phyloP scores from a whole-genome alignment of 2,113 vertebrate genomes.

The Zootoca vivipara region DNA sequence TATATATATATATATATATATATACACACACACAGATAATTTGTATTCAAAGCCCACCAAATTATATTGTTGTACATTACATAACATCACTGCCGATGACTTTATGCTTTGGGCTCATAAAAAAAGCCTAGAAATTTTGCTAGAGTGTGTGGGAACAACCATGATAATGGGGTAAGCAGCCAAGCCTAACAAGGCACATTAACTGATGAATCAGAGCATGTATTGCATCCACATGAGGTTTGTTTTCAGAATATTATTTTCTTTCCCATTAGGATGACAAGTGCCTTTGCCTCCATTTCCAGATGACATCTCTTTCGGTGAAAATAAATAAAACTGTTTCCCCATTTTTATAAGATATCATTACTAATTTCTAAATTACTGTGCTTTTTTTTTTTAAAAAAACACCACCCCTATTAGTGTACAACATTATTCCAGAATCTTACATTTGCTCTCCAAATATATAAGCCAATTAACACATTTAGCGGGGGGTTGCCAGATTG shows the following conservation, averaged over 20 bases:
- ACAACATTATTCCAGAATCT: not conserved
- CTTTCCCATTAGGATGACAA: constrained; percentile 26
- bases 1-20: too few relatives aligned
- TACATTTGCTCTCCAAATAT: not conserved
- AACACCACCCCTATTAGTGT: not conserved
- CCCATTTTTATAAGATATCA: not conserved
- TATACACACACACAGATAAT: not conserved
- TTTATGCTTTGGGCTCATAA: not conserved
- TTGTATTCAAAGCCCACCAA: constrained; percentile 8
- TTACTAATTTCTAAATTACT: constrained; percentile 4
- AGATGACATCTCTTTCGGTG: constrained; percentile 22
- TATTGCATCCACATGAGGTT: not conserved
- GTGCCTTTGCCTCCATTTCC: not conserved
- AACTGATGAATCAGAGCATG: constrained; percentile 42
- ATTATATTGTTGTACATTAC: not conserved
- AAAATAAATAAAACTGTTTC: not conserved
- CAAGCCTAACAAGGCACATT: constrained; percentile 25
- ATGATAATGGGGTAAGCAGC: not conserved
- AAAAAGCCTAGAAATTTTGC: not conserved
- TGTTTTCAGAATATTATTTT: constrained; percentile 43
- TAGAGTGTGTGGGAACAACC: constrained; percentile 5
- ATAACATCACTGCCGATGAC: not conserved
- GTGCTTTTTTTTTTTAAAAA: not conserved
- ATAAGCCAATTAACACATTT: not conserved
- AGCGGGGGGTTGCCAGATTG: not conserved